phyloP scores from a whole-genome alignment of 2,797 vertebrate species.

The Coendou prehensilis region DNA sequence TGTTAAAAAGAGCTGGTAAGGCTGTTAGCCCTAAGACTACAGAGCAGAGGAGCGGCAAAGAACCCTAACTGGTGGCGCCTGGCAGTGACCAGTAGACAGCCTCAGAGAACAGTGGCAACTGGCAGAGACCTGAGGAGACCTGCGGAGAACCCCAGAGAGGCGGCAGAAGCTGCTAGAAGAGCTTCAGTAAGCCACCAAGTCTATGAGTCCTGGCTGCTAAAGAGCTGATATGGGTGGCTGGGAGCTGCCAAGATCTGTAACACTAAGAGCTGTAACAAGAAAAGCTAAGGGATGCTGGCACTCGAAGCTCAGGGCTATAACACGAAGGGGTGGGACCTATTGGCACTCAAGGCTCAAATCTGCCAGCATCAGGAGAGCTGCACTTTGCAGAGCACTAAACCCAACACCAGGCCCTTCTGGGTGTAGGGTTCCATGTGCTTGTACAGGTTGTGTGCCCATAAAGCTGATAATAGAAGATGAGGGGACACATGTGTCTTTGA shows the following conservation, averaged over 20 bases:
- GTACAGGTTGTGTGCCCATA: rapidly evolving
- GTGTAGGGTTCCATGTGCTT: rapidly evolving
- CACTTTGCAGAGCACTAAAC: background rate
- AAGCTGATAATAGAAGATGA: background rate
- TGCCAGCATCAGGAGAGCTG: background rate
- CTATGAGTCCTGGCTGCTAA: background rate
- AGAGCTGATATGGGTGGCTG: background rate
- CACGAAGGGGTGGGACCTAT: background rate
- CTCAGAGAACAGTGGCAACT: background rate
- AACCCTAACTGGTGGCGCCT: background rate
- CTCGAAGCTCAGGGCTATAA: background rate
- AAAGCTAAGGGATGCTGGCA: background rate
- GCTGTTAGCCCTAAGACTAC: background rate
- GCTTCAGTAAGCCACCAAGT: background rate
- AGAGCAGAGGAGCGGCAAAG: background rate
- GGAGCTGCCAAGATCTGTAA: background rate
- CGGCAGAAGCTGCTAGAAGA: background rate
- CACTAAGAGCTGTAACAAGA: background rate
- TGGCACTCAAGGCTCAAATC: background rate
- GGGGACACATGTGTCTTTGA: rapidly evolving
- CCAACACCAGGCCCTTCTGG: background rate
- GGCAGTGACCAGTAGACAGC: background rate
- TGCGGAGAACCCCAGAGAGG: background rate
- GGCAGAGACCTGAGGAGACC: background rate
- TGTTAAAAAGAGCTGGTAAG: background rate